Evolutionary conservation across 2,113 vertebrate species (phyloP).

Genomic region (Limnothrissa miodon): DNA sequence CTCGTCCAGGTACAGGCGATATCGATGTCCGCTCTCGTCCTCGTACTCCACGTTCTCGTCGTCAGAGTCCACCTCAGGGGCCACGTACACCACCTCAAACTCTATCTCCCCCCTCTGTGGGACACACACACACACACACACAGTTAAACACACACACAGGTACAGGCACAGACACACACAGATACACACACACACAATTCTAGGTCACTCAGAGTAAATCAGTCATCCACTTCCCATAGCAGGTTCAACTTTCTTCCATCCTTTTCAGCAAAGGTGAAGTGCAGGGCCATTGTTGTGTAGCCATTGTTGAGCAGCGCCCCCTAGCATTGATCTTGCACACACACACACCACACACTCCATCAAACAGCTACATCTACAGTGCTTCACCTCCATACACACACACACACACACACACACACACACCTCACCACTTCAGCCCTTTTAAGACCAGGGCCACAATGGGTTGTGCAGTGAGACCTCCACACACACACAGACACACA

Average conservation of each 20-base stretch:
- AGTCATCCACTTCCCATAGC: neutral
- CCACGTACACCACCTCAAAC: constrained; percentile 98
- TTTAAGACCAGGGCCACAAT: no score
- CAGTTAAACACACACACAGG: neutral
- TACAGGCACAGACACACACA: constrained; percentile 7
- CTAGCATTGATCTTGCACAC: no score
- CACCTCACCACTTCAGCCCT: neutral
- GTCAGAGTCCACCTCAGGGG: constrained; percentile 96
- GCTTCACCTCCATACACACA: no score
- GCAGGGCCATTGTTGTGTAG: no score
- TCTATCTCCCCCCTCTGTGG: constrained; percentile 93
- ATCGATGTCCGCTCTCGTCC: constrained; percentile 94
- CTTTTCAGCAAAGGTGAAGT: no score
- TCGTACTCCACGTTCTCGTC: constrained; percentile 99
- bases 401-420: no score
- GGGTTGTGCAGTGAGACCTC: neutral
- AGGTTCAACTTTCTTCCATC: neutral
- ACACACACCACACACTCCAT: no score
- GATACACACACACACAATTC: neutral
- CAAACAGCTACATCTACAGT: no score
- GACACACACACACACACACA: constrained; percentile 22
- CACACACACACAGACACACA: neutral
- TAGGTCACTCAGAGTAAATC: neutral
- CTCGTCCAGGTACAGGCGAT: constrained; percentile 94
- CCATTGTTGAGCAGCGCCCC: no score